These are phyloP conservation scores for Nineta flava DNA, from an alignment of 2,888 invertebrate genomes.

Conservation along the genomic window DNA sequence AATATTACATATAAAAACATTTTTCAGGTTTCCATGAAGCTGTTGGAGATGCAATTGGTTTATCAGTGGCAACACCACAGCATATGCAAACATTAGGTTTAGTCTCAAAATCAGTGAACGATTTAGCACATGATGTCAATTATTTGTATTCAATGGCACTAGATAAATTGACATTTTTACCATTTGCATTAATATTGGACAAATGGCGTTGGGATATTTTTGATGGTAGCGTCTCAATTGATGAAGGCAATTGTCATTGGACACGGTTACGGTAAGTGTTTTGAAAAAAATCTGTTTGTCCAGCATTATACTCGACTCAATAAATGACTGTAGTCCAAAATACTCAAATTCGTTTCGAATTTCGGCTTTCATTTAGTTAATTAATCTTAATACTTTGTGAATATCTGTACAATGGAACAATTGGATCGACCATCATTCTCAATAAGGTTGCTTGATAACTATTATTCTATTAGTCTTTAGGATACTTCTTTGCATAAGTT, in stretches of 20 bases:
- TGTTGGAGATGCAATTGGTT: conserved; percentile 73
- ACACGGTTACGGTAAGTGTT: conserved; percentile 58
- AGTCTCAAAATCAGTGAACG: conserved; percentile 64
- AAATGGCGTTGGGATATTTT: conserved; percentile 79
- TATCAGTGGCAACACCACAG: conserved; percentile 70
- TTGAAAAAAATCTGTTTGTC: conserved; percentile 6
- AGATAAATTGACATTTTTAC: conserved; percentile 71
- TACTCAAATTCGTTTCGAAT: too few species aligned
- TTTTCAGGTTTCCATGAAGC: conserved; percentile 79
- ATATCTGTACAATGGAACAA: too few species aligned
- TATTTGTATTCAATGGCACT: conserved; percentile 70
- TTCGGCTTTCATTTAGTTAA: too few species aligned
- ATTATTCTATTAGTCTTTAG: too few species aligned
- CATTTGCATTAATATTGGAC: conserved; percentile 71
- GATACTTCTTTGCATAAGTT: too few species aligned
- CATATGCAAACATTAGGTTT: conserved; percentile 74
- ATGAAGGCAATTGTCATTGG: conserved; percentile 77
- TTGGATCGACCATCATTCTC: too few species aligned
- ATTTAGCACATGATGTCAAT: conserved; percentile 70
- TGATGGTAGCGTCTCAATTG: conserved; percentile 51
- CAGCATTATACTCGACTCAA: not conserved
- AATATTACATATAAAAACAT: too few species aligned
- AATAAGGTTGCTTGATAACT: too few species aligned
- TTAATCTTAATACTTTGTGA: too few species aligned
- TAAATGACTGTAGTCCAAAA: too few species aligned